phyloP scores from a whole-genome alignment of 2,797 vertebrate genomes.

The Pseudomugil gertrudae region DNA sequence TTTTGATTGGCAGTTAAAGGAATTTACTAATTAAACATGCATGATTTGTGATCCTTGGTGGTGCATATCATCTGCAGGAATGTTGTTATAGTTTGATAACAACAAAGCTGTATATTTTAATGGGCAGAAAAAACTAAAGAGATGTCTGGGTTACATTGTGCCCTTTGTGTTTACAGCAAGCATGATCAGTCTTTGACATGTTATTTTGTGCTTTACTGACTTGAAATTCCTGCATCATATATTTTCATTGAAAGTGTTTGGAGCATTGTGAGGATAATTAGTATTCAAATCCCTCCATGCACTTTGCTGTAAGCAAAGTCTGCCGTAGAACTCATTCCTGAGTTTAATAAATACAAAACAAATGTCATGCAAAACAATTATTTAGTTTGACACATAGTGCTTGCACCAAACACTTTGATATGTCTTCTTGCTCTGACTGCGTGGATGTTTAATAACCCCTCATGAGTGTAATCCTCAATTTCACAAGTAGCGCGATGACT shows the following conservation, averaged over 20 bases:
- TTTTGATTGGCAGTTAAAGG: constrained; percentile 34
- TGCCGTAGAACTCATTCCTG: constrained; percentile 7
- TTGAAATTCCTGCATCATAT: constrained; percentile 50
- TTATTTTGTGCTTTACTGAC: constrained; percentile 39
- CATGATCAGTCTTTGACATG: constrained; percentile 35
- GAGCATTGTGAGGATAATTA: constrained; percentile 22
- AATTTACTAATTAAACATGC: constrained; percentile 49
- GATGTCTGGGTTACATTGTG: constrained; percentile 59
- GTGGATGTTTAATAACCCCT: constrained; percentile 35
- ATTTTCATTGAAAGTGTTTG: constrained; percentile 51
- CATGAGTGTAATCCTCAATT: constrained; percentile 37
- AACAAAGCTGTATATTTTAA: constrained; percentile 49
- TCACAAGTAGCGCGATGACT: constrained; percentile 41
- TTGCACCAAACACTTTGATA: background rate
- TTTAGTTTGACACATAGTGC: background rate
- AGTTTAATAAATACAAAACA: constrained; percentile 16
- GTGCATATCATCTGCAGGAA: constrained; percentile 22
- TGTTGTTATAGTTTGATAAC: constrained; percentile 31
- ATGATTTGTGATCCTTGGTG: constrained; percentile 55
- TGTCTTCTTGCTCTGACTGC: constrained; percentile 12
- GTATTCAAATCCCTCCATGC: constrained; percentile 14
- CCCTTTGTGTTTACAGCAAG: constrained; percentile 46
- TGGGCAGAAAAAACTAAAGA: constrained; percentile 35
- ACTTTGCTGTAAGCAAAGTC: constrained; percentile 9
- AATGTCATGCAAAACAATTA: background rate